Evolutionary conservation across 2,113 vertebrate genomes (phyloP).

Genomic region (Neogobius melanostomus): DNA sequence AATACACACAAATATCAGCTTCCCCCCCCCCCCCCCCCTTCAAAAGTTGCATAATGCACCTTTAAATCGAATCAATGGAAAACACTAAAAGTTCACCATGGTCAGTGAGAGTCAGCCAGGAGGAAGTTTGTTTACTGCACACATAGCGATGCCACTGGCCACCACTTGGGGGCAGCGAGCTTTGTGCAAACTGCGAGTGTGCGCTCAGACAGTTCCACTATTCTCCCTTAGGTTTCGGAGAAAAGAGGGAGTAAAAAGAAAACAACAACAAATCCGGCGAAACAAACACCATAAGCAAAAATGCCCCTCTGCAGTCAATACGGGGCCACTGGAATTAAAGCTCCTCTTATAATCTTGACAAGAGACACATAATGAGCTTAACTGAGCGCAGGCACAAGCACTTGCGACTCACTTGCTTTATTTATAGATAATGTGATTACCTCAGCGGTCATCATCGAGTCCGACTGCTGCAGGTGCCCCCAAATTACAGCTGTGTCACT

Average conservation of each 20-base stretch:
- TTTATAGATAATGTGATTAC: slow-evolving; percentile 73
- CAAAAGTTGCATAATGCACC: too few species aligned
- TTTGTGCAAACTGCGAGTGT: slow-evolving; percentile 13
- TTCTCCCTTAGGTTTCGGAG: neutral
- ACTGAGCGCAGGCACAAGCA: slow-evolving; percentile 35
- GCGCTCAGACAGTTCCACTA: too few species aligned
- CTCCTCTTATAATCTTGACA: slow-evolving; percentile 14
- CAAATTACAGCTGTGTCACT: neutral
- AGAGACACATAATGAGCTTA: slow-evolving; percentile 68
- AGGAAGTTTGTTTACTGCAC: neutral
- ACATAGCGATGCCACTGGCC: slow-evolving; percentile 29
- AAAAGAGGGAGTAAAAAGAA: too few species aligned
- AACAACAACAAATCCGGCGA: neutral
- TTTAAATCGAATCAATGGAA: too few species aligned
- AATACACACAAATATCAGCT: too few species aligned
- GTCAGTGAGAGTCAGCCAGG: neutral
- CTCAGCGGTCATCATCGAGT: slow-evolving; percentile 3
- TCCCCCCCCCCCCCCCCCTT: too few species aligned
- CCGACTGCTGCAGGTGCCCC: slow-evolving; percentile 1
- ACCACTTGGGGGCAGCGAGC: slow-evolving; percentile 73
- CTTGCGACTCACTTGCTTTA: slow-evolving; percentile 56
- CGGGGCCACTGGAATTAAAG: neutral
- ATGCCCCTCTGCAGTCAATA: neutral
- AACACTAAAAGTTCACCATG: neutral
- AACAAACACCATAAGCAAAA: slow-evolving; percentile 2